These are phyloP conservation scores for Arnoldichthys spilopterus DNA, from an alignment of 2,797 vertebrate species.

Conservation along the genomic window DNA sequence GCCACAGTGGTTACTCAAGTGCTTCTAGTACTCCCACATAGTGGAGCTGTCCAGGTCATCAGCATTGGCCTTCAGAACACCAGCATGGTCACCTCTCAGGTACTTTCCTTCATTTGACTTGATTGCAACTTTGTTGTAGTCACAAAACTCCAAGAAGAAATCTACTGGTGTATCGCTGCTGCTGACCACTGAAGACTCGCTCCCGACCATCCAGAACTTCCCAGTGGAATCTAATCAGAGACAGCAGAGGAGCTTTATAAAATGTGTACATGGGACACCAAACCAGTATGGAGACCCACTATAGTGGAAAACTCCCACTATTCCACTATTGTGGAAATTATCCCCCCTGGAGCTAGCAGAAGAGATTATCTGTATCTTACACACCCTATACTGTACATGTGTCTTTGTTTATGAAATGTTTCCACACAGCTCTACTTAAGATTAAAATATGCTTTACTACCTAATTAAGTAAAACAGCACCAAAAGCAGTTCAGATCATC, in stretches of 20 bases:
- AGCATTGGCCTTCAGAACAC: slow-evolving; percentile 92
- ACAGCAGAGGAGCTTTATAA: neutral
- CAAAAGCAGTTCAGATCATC: neutral
- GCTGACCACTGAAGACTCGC: slow-evolving; percentile 90
- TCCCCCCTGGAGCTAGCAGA: neutral
- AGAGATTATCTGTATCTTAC: neutral
- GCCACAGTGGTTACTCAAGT: slow-evolving; percentile 69
- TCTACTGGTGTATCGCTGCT: slow-evolving; percentile 91
- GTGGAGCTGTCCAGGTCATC: slow-evolving; percentile 92
- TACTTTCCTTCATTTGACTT: slow-evolving; percentile 88
- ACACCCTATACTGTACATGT: neutral
- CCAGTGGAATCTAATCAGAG: slow-evolving; percentile 87
- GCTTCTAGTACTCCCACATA: slow-evolving; percentile 94
- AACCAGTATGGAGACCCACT: too few relatives aligned
- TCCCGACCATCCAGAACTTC: slow-evolving; percentile 96
- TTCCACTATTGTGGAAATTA: too few relatives aligned
- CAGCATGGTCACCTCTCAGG: slow-evolving; percentile 95
- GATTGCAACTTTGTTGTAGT: slow-evolving; percentile 97
- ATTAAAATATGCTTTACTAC: too few relatives aligned
- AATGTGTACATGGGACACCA: too few relatives aligned
- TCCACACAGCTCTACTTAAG: neutral
- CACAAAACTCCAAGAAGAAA: slow-evolving; percentile 97
- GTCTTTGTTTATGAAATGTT: neutral
- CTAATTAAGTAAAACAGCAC: neutral
- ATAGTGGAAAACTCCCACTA: too few relatives aligned